phyloP scores from a whole-genome alignment of 2,888 invertebrate genomes.

The Branchinecta sandiegonensis region DNA sequence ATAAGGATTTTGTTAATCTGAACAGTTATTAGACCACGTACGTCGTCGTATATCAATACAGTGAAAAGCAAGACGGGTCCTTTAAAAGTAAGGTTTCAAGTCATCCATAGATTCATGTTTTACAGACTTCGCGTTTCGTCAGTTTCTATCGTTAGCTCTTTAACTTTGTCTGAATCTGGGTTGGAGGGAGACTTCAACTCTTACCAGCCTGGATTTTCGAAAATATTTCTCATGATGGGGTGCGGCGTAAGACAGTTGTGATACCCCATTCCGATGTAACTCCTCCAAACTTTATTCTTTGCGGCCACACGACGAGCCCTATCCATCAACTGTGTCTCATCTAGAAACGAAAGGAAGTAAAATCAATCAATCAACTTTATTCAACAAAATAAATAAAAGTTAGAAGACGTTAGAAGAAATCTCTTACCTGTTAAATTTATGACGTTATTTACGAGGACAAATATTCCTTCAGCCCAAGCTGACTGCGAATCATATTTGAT shows the following conservation, averaged over 20 bases:
- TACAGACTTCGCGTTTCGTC: no score
- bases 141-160: no score
- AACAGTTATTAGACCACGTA: no score
- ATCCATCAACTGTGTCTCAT: slow-evolving; percentile 76
- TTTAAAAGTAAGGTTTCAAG: no score
- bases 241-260: slow-evolving; percentile 93
- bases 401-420: background rate
- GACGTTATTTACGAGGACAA: no score
- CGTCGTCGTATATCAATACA: no score
- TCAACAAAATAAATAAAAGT: background rate
- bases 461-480: no score
- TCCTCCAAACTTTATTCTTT: slow-evolving; percentile 82
- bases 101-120: no score
- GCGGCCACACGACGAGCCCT: slow-evolving; percentile 61
- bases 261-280: slow-evolving; percentile 97
- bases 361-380: slow-evolving; percentile 20
- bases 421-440: background rate
- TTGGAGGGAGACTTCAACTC: slow-evolving; percentile 24
- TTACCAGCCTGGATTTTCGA: slow-evolving; percentile 98
- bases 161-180: no score
- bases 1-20: no score
- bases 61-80: no score
- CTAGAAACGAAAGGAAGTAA: slow-evolving; percentile 38
- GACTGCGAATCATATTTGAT: no score
- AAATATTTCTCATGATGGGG: slow-evolving; percentile 86